Percentiles rank a stretch among this genome's conserved stretches.
Conservation (phyloP, 1,140 invertebrate genomes). For the Ptiloglossa arizonensis region DNA sequence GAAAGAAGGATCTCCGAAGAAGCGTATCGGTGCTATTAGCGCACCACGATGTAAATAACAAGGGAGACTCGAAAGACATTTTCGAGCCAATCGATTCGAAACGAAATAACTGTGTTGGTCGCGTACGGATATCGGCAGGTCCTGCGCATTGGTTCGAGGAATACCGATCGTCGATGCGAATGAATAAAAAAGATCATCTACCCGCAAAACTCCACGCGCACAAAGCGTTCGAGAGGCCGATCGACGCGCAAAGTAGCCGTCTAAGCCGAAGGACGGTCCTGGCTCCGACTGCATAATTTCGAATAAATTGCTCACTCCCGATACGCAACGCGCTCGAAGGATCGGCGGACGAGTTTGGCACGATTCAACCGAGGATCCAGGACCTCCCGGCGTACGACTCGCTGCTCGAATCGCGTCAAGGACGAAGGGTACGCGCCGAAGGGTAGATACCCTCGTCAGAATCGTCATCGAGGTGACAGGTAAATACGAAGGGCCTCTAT, state of each 20-base stretch:
- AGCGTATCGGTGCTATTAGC: too few species aligned
- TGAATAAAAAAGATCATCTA: too few species aligned
- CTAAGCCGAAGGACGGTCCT: constrained; percentile 22
- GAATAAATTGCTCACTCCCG: constrained; percentile 45
- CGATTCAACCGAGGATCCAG: constrained; percentile 27
- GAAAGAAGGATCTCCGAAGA: too few species aligned
- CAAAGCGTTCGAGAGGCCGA: too few species aligned
- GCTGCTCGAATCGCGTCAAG: constrained; percentile 56
- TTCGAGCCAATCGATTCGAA: too few species aligned
- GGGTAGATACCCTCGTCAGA: constrained; percentile 76
- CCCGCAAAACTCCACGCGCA: neutral
- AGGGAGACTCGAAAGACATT: too few species aligned
- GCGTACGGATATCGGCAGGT: too few species aligned
- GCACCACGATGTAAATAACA: too few species aligned
- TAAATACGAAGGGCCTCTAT: constrained; percentile 67
- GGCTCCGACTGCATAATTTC: constrained; percentile 47
- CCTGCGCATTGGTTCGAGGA: too few species aligned
- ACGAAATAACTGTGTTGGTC: too few species aligned
- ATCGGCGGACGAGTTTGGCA: constrained; percentile 47
- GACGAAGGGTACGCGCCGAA: constrained; percentile 63
- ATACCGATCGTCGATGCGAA: too few species aligned
- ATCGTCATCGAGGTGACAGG: constrained; percentile 78
- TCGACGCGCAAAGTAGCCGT: constrained; percentile 22
- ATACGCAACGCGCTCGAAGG: constrained; percentile 15
- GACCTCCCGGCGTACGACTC: constrained; percentile 24